Evolutionary conservation across 2,113 vertebrate species (phyloP).

Genomic region (Poicephalus meyeri): DNA sequence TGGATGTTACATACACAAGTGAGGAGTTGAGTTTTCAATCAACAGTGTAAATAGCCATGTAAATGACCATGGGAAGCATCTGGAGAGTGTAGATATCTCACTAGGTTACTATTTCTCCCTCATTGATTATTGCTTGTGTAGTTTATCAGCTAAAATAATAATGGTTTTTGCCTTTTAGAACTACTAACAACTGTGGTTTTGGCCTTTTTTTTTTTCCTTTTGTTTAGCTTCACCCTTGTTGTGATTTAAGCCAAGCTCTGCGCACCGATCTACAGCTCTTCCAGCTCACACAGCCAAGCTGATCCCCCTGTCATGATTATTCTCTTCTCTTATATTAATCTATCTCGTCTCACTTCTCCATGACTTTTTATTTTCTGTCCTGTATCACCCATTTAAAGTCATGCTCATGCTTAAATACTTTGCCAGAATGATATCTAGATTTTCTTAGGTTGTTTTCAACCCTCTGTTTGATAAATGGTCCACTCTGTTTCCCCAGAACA

Average conservation of each 20-base stretch:
- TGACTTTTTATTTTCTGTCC: neutral
- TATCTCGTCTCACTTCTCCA: neutral
- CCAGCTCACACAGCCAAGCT: neutral
- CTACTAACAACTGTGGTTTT: neutral
- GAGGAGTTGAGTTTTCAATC: neutral
- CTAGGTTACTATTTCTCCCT: neutral
- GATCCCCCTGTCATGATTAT: neutral
- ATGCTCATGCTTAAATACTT: neutral
- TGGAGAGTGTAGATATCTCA: neutral
- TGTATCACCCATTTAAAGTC: neutral
- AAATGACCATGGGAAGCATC: neutral
- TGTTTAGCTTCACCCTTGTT: neutral
- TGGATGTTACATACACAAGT: neutral
- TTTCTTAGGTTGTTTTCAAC: neutral
- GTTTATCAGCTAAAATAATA: neutral
- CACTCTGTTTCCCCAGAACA: neutral
- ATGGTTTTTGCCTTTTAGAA: neutral
- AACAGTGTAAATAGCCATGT: neutral
- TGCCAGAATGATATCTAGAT: neutral
- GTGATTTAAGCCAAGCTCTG: neutral
- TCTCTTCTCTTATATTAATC: neutral
- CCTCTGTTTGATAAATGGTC: neutral
- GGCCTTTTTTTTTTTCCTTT: neutral
- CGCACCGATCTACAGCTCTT: accelerated
- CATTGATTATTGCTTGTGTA: neutral